These are phyloP conservation scores for Sebastolobus alascanus DNA, from an alignment of 2,797 vertebrate genomes.

Conservation along the genomic window DNA sequence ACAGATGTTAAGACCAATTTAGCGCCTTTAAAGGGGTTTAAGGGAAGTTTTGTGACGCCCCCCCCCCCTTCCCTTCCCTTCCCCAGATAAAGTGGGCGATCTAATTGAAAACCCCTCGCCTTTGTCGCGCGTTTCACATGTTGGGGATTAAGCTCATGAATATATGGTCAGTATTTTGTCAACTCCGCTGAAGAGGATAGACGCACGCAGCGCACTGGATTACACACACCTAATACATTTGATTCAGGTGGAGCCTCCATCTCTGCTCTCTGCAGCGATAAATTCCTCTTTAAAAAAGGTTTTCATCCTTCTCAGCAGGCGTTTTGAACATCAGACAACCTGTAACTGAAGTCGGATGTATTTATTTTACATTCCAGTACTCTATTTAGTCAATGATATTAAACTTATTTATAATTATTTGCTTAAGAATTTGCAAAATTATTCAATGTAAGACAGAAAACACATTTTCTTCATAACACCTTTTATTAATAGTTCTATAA, in stretches of 20 bases:
- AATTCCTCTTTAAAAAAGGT: conserved; percentile 19
- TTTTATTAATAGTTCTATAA: conserved; percentile 82
- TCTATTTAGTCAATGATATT: neutral
- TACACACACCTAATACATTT: conserved; percentile 58
- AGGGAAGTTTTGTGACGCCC: conserved; percentile 82
- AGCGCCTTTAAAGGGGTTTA: conserved; percentile 80
- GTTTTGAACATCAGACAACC: conserved; percentile 19
- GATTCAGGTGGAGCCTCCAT: conserved; percentile 50
- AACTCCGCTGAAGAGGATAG: conserved; percentile 75
- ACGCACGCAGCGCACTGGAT: conserved; percentile 75
- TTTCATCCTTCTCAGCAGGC: conserved; percentile 25
- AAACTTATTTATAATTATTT: neutral
- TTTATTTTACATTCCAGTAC: conserved; percentile 24
- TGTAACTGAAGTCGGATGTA: conserved; percentile 8
- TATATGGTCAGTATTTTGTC: conserved; percentile 85
- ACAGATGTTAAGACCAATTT: conserved; percentile 88
- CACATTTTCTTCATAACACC: conserved; percentile 69
- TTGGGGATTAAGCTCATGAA: conserved; percentile 85
- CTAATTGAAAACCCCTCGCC: conserved; percentile 83
- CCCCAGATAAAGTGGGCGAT: conserved; percentile 76
- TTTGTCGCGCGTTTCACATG: conserved; percentile 82
- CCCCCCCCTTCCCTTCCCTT: conserved; percentile 8
- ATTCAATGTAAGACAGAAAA: conserved; percentile 65
- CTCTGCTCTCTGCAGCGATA: conserved; percentile 24
- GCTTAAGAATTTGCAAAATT: neutral